Evolutionary conservation across 2,888 invertebrate genomes (phyloP), one percentile per base, ranked within the genome.

Genomic region (Quadroppia sp.): DNA sequence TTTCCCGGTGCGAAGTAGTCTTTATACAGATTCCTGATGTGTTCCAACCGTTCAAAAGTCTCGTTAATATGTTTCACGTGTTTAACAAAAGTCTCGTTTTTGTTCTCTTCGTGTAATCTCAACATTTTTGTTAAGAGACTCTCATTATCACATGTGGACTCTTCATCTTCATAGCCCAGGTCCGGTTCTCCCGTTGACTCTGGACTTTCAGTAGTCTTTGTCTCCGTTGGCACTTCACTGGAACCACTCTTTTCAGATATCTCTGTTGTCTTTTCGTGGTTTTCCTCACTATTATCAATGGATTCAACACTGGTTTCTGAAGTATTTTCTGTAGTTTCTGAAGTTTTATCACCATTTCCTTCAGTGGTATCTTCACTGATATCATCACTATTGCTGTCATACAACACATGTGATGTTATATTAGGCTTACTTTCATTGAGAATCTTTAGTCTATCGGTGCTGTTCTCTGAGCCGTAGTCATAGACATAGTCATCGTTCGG

Each of bases 21-120:
- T 17, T 53, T 53, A n/a, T 70, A 50, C 15, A 74, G 32, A 13
- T 70, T 23, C 4, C 36, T 20, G 3, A 70, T 48, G 28, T 45
- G 30, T 13, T 23, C 7, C 2, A 74, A 6, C n/a, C 70, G 7
- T 2, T 28, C 53, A 30, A 74, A 70, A 13, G 74, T 74, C 3
- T 69, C 70, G 70, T 74, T 74, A 9, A 74, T 42, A 45, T 74
- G 69, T 3, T 7, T 36, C 1, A 67, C 67, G 40, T 40, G 67
- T 67, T 67, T 7, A n/a, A 23, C 32, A 20, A 32, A 9, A 13
- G 67, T 67, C n/a, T 7, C 1, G 25, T 67, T 67, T 23, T 36
- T 36, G 13, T 42, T 42, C 42, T 20, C 23, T 40, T 67, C 67
- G 40, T 67, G 67, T 20, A 67, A 40, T 3, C 15, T 20, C 20